Conservation (phyloP, 2,888 invertebrate species). For the Silvanus unidentatus region DNA sequence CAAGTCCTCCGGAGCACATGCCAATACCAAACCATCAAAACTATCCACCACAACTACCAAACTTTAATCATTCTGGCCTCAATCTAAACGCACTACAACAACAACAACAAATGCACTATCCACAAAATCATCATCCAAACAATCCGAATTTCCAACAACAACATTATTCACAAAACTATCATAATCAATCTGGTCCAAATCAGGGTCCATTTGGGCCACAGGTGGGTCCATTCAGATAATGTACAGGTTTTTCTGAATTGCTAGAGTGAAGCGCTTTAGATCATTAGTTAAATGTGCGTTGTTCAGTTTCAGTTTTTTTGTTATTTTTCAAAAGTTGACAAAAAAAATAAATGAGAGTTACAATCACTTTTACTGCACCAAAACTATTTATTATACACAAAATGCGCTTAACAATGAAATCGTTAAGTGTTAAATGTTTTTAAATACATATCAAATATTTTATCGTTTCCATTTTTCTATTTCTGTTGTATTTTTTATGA, state of each 20-base stretch:
- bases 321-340: neutral
- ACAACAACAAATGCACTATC: constrained; percentile 25
- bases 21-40: constrained; percentile 16
- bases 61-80: constrained; percentile 24
- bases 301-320: neutral
- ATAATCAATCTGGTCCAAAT: constrained; percentile 18
- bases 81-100: constrained; percentile 19
- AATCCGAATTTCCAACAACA: constrained; percentile 22
- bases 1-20: constrained; percentile 40
- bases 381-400: no score
- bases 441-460: no score
- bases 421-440: no score
- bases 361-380: no score
- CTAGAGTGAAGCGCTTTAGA: neutral
- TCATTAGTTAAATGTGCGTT: neutral
- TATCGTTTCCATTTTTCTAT: no score
- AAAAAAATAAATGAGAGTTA: neutral
- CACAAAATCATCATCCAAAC: constrained; percentile 28
- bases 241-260: neutral
- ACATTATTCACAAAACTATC: no score
- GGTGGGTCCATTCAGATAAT: constrained; percentile 26
- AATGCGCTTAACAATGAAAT: no score
- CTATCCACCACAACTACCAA: constrained; percentile 13
- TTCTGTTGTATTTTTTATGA: no score
- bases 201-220: constrained; percentile 31